A percentile compares a stretch with the other conserved stretches of the same genome.
These are phyloP conservation scores for Brachionus koreanus DNA, from an alignment of 1,140 invertebrate species.

Conservation along the genomic window DNA sequence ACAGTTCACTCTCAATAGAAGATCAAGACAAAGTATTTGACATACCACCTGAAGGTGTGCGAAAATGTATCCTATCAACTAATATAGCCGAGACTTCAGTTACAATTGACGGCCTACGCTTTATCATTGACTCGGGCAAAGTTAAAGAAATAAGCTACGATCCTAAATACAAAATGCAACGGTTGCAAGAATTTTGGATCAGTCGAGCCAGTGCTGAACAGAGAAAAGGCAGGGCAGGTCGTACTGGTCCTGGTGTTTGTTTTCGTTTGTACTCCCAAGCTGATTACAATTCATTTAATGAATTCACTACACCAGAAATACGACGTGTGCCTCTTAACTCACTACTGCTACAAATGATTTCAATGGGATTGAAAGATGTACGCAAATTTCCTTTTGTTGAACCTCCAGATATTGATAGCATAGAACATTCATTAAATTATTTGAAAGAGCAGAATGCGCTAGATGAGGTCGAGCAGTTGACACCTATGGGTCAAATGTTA, in stretches of 20 bases:
- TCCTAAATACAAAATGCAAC: slow-evolving; percentile 76
- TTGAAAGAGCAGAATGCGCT: slow-evolving; percentile 81
- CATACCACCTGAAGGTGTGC: slow-evolving; percentile 83
- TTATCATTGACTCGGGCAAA: slow-evolving; percentile 84
- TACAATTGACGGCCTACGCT: slow-evolving; percentile 95
- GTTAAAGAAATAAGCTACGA: slow-evolving; percentile 97
- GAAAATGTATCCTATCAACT: slow-evolving; percentile 97
- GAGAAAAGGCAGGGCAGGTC: slow-evolving; percentile 82
- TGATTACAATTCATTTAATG: slow-evolving; percentile 72
- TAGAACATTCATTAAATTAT: slow-evolving; percentile 79
- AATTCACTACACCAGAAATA: slow-evolving; percentile 82
- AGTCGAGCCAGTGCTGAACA: slow-evolving; percentile 94
- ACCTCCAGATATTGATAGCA: slow-evolving; percentile 69
- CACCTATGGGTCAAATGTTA: slow-evolving; percentile 79
- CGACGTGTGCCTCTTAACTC: slow-evolving; percentile 86
- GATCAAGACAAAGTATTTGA: slow-evolving; percentile 98
- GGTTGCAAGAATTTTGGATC: slow-evolving; percentile 88
- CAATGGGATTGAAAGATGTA: slow-evolving; percentile 84
- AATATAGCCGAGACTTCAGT: slow-evolving; percentile 99
- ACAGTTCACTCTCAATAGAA: slow-evolving; percentile 82
- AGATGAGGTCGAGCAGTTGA: slow-evolving; percentile 77
- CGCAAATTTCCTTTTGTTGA: slow-evolving; percentile 92
- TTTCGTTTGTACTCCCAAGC: slow-evolving; percentile 82
- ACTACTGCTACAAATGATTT: slow-evolving; percentile 85
- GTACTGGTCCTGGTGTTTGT: slow-evolving; percentile 58